These are phyloP conservation scores for Cydia pomonella DNA, from an alignment of 1,140 invertebrate genomes.

Conservation along the genomic window DNA sequence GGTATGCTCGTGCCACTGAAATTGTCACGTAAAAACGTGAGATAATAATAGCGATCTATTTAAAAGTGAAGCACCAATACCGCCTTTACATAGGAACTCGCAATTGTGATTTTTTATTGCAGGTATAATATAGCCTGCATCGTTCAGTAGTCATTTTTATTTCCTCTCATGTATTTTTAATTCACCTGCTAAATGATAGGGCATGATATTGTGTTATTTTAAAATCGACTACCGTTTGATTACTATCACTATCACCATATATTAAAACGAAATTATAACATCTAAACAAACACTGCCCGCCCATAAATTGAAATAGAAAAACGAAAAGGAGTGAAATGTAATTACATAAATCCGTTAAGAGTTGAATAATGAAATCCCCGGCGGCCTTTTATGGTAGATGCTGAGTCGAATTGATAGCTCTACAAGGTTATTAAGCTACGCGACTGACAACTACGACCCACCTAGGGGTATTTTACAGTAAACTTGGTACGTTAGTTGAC, in stretches of 20 bases:
- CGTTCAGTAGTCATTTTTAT: too few relatives aligned
- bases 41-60: not conserved
- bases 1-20: slow-evolving; percentile 3
- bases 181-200: too few relatives aligned
- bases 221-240: not conserved
- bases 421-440: slow-evolving; percentile 23
- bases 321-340: slow-evolving; percentile 6
- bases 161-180: too few relatives aligned
- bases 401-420: slow-evolving; percentile 28
- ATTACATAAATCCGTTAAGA: slow-evolving; percentile 30
- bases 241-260: not conserved
- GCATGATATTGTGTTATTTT: too few relatives aligned
- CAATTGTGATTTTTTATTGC: not conserved
- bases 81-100: not conserved
- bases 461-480: slow-evolving; percentile 20
- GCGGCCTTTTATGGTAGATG: slow-evolving; percentile 27
- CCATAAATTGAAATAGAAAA: not conserved
- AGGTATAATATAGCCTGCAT: too few relatives aligned
- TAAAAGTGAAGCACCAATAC: not conserved
- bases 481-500: slow-evolving; percentile 5
- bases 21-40: slow-evolving; percentile 10
- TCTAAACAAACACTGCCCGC: not conserved
- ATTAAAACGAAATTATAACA: slow-evolving; percentile 6
- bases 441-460: slow-evolving; percentile 22
- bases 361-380: slow-evolving; percentile 27